Evolutionary conservation across 1,140 invertebrate genomes (phyloP).

Genomic region (Bombus soroeensis): DNA sequence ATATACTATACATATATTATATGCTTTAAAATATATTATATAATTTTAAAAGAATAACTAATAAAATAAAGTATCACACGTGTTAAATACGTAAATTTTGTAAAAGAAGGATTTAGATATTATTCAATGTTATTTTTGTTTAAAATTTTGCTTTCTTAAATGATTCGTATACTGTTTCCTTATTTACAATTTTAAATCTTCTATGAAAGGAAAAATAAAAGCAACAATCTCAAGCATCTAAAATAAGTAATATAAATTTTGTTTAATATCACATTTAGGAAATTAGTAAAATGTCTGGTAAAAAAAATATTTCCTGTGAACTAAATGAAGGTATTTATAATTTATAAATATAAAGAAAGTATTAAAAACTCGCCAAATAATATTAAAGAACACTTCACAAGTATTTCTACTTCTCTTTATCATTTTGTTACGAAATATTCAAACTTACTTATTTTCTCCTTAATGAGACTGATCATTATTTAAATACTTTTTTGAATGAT

Average conservation of each 20-base stretch:
- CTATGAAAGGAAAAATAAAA: neutral
- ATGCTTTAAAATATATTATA: slow-evolving; percentile 18
- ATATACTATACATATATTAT: neutral
- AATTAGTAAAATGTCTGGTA: slow-evolving; percentile 5
- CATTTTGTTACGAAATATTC: neutral
- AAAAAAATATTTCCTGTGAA: neutral
- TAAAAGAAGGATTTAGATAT: slow-evolving; percentile 13
- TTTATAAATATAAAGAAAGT: neutral
- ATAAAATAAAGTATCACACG: neutral
- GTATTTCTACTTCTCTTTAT: neutral
- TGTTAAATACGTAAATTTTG: neutral
- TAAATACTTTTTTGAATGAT: too few species aligned
- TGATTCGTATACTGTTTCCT: neutral
- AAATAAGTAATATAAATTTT: slow-evolving; percentile 3
- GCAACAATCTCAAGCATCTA: neutral
- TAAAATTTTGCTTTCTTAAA: slow-evolving; percentile 35
- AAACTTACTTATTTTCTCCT: too few species aligned
- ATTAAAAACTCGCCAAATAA: too few species aligned
- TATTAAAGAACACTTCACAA: too few species aligned
- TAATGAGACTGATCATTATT: too few species aligned
- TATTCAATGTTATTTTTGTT: neutral
- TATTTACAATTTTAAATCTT: neutral
- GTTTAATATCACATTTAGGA: neutral
- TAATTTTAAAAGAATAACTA: slow-evolving; percentile 19
- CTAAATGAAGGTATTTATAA: slow-evolving; percentile 7